phyloP scores from a whole-genome alignment of 64 coral and sea anemone species.

The Montipora capricornis region DNA sequence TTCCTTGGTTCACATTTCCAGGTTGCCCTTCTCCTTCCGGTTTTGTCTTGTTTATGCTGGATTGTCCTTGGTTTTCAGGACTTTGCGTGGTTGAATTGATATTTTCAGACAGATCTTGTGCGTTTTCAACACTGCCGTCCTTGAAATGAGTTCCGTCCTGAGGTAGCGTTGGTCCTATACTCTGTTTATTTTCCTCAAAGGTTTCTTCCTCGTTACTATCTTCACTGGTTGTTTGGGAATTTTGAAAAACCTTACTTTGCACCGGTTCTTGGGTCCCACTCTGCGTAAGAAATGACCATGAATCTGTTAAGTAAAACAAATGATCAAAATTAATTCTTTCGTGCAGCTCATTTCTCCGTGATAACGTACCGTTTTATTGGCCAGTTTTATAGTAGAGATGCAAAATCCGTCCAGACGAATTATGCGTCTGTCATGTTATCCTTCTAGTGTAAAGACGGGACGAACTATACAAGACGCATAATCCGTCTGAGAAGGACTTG shows the following conservation, averaged over 20 bases:
- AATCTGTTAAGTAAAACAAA: background rate
- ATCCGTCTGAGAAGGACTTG: too few relatives aligned
- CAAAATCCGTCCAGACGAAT: too few relatives aligned
- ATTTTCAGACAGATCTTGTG: background rate
- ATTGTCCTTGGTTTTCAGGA: background rate
- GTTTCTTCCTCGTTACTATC: background rate
- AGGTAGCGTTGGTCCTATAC: background rate
- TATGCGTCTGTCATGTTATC: too few relatives aligned
- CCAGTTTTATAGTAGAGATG: too few relatives aligned
- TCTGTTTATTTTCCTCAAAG: background rate
- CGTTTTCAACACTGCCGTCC: background rate
- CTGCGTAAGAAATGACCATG: constrained; percentile 24
- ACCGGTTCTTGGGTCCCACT: background rate
- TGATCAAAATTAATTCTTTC: background rate
- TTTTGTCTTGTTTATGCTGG: background rate
- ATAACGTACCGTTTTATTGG: too few relatives aligned
- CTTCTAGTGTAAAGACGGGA: too few relatives aligned
- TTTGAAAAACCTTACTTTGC: background rate
- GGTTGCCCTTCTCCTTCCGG: background rate
- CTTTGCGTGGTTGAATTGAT: background rate
- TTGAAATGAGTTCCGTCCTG: background rate
- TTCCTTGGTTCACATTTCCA: background rate
- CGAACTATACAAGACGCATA: too few relatives aligned
- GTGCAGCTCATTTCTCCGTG: background rate
- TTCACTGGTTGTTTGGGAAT: background rate